Evolutionary conservation across 1,140 invertebrate species (phyloP), one percentile per base, ranked within the genome.

Genomic region (Dreissena polymorpha): DNA sequence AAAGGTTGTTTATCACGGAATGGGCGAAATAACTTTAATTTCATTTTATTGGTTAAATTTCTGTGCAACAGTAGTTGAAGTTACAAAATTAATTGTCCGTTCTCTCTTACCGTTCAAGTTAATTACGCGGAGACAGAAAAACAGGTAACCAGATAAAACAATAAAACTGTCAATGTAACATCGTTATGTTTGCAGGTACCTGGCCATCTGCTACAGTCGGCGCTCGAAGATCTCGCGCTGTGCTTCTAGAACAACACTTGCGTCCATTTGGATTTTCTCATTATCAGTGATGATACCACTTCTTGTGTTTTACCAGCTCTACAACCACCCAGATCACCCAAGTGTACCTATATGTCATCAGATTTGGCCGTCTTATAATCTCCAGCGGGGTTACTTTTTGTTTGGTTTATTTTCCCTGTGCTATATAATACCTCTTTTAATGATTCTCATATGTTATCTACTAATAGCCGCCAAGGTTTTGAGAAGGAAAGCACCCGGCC

Each of bases 131-230:
- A 39, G 8, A 2, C 39, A 39, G 39, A 5, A 39, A 39, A 39
- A 39, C 39, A 39, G 39, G 39, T 39, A 39, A 39, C 39, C 39
- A 39, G 39, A 39, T 39, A 39, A 39, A 39, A 39, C 39, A 39
- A 39, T 39, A 39, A 39, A 39, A 39, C n/a, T n/a, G n/a, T n/a
- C n/a, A n/a, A 39, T 39, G 39, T 63, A 77, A 72, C n/a, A 93
- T 63, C 57, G 6, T 23, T 60, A 2, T 60, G 10, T 67, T 88
- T 86, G 51, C 95, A 99, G 97, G 93, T 98, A 98, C 91, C 94
- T 98, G 85, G 97, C 97, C 27, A 98, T 98, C 85, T 98, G 97
- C 96, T 98, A 97, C 95, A 97, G 97, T 0, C 93, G 98, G 86
- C 97, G 98, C 93, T 97, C 98, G 91, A 98, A 97, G 39, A 97